Evolutionary conservation across 1,140 invertebrate genomes (phyloP).

Genomic region (Ptiloglossa arizonensis): DNA sequence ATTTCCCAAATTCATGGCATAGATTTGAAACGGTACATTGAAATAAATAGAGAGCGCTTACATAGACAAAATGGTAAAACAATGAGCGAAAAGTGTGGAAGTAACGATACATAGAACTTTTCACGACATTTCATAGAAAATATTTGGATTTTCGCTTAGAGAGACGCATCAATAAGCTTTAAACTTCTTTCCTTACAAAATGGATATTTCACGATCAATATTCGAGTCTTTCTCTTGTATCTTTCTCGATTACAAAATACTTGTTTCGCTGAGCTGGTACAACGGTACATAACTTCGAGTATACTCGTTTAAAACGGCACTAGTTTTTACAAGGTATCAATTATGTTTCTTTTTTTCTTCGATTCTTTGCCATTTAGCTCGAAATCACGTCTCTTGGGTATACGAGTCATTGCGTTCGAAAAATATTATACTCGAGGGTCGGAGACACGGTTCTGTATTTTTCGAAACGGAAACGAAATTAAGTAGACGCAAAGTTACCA

Average conservation of each 20-base stretch:
- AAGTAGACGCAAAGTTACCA: not conserved
- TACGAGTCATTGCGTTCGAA: no score
- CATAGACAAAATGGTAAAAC: not conserved
- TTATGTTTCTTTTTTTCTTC: no score
- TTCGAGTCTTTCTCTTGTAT: not conserved
- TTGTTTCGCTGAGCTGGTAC: no score
- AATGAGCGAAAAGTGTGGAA: not conserved
- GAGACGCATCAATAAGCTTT: constrained; percentile 7
- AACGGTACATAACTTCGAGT: no score
- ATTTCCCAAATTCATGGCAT: not conserved
- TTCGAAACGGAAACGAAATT: not conserved
- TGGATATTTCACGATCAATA: constrained; percentile 17
- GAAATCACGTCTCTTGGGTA: no score
- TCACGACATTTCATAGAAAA: constrained; percentile 46
- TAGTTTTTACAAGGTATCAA: no score
- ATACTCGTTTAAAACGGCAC: no score
- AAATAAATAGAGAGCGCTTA: constrained; percentile 4
- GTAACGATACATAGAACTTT: constrained; percentile 4
- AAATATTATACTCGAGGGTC: no score
- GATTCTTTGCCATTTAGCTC: no score
- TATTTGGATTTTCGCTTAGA: constrained; percentile 43
- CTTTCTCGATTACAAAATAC: no score
- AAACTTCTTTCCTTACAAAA: constrained; percentile 19
- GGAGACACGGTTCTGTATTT: no score
- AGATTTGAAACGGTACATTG: not conserved